Percentiles rank a stretch among this genome's conserved stretches.
These are phyloP conservation scores for Dione juno DNA, from an alignment of 2,888 invertebrate species.

Conservation along the genomic window DNA sequence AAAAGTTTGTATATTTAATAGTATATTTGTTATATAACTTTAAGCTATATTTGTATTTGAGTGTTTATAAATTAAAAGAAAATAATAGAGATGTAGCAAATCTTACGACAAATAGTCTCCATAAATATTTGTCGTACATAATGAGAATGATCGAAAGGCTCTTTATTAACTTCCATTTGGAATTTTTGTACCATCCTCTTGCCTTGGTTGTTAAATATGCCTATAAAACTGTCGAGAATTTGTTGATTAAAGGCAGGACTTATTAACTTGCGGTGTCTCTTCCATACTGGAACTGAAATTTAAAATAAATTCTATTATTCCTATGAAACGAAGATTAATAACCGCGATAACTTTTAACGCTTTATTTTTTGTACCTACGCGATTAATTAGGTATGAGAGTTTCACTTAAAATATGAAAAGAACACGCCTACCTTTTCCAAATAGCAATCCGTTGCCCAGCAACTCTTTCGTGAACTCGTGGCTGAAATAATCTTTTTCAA, in stretches of 20 bases:
- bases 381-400: too few species aligned
- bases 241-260: conserved; percentile 56
- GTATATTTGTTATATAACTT: too few species aligned
- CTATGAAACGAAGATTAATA: not conserved
- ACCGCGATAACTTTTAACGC: too few species aligned
- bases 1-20: not conserved
- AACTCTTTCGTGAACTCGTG: conserved; percentile 67
- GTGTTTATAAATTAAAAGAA: not conserved
- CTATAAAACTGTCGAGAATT: conserved; percentile 53
- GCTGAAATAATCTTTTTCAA: conserved; percentile 60
- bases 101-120: conserved; percentile 57
- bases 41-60: too few species aligned
- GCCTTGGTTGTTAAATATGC: conserved; percentile 53
- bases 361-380: too few species aligned
- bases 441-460: conserved; percentile 66
- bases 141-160: conserved; percentile 51
- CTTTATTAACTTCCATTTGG: conserved; percentile 47
- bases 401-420: conserved; percentile 1
- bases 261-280: conserved; percentile 56
- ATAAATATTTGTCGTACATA: conserved; percentile 52
- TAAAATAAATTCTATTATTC: not conserved
- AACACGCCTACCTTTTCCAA: conserved; percentile 57
- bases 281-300: conserved; percentile 57
- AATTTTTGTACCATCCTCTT: conserved; percentile 48
- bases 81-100: not conserved